Base-by-base conservation (phyloP, 2,888 invertebrate species). In the Phrixothrix hirtus region DNA sequence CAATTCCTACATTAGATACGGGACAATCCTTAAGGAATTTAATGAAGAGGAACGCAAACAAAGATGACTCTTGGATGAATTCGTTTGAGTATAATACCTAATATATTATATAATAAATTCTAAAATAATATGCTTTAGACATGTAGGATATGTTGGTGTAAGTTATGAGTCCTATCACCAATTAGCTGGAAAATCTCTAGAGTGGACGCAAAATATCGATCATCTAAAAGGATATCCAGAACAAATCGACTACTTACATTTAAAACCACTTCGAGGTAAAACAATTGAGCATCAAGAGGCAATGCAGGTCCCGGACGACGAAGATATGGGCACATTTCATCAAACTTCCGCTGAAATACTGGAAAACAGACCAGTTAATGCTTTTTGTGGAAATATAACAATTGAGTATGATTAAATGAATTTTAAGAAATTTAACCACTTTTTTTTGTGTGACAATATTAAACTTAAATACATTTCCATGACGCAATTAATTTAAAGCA, bases 361-460 rank as follows among this genome's bases (percentile, higher is more conserved):
- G 37, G 69, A 79, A 30, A 68, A 79, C 50, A 75, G 77, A 63
- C 71, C 74, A 27, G 69, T 80, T 60, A 72, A 73, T 31, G 78
- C 79, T 4, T 72, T 80, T 41, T 82, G 82, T 57, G 83, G 83
- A 16, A 81, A 82, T 60, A 71, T 83, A 39, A 77, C 78, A 5
- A 68, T 75, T 35, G 75, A 75, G 76, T 75, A 60, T 55, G 60
- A 21, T 3, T 21, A 21, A n/a, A n/a, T 27, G 27, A 2, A 27
- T 9, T 27, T 27, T 27, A 11, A 27, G 9, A 27, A 27, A 27
- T 7, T 27, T 7, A 27, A 27, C 10, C 27, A 27, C 27, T 27
- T 27, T 11, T 2, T 27, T 11, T 2, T 27, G 10, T 2, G 27
- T 27, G 3, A 11, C 2, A 27, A 9, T 9, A 27, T 27, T 7